Base-by-base conservation (phyloP, 2,888 invertebrate species). In the Tolmerus cingulatus region DNA sequence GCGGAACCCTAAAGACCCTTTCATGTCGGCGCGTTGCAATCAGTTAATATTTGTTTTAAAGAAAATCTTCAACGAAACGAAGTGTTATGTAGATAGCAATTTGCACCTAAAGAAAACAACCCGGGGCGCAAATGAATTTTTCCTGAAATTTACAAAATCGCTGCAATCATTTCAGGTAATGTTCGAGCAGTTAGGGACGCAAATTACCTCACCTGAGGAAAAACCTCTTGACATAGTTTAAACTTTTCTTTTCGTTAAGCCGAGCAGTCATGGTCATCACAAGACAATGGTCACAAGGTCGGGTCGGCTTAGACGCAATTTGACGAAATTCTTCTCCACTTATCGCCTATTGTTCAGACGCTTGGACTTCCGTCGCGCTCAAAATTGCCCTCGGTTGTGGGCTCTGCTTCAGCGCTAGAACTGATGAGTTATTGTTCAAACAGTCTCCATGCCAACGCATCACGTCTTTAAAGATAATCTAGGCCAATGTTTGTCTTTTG, bases 271-370 rank as follows among this genome's bases (percentile, higher is more conserved):
- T 78, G 78, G 78, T 78, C 78, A 78, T 43, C 78, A 78, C 5
- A 78, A 78, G 78, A 78, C 78, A 78, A 78, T 78, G 78, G 78
- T 40, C 78, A 40, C 78, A 78, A 78, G 78, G 78, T 78, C 78
- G 37, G 37, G 43, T 66, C 66, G 66, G 27, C 66, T 12, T 27
- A 66, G 66, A 66, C 40, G 8, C 19, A 78, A 78, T 43, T 78
- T 78, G 43, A 78, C 78, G 78, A 78, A 78, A 78, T 78, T 78
- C 27, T 78, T 23, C 16, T 78, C 40, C 78, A 78, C 78, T 78
- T 78, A 78, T 78, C 40, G 46, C 43, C 78, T 14, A 78, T 78
- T 78, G 78, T 78, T 78, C 78, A 78, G 19, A 43, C 12, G 19
- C 78, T 40, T 78, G 23, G 43, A 78, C 40, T 78, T 78, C 78